These are phyloP conservation scores for Gymnothorax reevesii DNA, from an alignment of 2,797 vertebrate genomes.

Conservation along the genomic window DNA sequence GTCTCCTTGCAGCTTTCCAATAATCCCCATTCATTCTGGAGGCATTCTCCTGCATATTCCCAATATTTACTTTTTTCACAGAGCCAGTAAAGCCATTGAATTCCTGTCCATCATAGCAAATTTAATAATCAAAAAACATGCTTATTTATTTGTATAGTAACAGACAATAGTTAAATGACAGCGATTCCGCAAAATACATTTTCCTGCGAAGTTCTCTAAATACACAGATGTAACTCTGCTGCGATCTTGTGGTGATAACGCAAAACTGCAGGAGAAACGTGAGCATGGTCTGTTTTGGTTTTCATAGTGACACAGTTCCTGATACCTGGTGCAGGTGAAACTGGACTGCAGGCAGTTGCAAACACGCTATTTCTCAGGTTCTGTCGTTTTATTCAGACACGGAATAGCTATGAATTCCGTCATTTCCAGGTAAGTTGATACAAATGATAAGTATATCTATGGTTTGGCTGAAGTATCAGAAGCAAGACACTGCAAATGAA, in stretches of 20 bases:
- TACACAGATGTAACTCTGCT: constrained; percentile 53
- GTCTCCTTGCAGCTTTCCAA: neutral
- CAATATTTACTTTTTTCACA: constrained; percentile 14
- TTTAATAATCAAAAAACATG: neutral
- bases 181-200: neutral
- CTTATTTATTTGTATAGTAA: neutral
- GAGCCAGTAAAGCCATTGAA: neutral
- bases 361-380: neutral
- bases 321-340: constrained; percentile 44
- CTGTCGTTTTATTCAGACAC: neutral
- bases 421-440: constrained; percentile 60
- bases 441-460: neutral
- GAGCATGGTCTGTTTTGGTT: constrained; percentile 42
- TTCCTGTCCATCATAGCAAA: neutral
- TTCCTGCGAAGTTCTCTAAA: neutral
- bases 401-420: constrained; percentile 59
- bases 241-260: constrained; percentile 60
- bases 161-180: neutral
- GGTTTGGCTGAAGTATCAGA: neutral
- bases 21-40: constrained; percentile 2
- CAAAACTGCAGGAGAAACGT: neutral
- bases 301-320: too few relatives aligned
- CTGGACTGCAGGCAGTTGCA: neutral
- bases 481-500: neutral
- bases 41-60: neutral